phyloP scores from a whole-genome alignment of 2,888 invertebrate species.

The Ceraclea dissimilis region DNA sequence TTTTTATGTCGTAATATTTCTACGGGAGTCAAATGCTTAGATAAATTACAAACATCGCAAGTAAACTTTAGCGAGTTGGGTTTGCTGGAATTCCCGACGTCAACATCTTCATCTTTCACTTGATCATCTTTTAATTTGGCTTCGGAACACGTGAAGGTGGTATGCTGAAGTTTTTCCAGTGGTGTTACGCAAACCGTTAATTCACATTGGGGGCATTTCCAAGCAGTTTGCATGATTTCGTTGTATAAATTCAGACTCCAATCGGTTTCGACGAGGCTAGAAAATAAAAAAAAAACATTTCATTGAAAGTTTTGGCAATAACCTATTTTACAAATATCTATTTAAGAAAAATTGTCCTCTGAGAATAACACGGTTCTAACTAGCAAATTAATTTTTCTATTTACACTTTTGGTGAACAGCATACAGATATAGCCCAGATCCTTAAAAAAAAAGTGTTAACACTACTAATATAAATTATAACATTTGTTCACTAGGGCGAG shows the following conservation, averaged over 20 bases:
- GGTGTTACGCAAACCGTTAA: slow-evolving; percentile 54
- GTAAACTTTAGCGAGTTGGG: slow-evolving; percentile 58
- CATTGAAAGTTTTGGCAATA: not conserved
- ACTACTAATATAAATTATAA: too few species aligned
- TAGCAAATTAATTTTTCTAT: too few species aligned
- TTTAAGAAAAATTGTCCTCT: too few species aligned
- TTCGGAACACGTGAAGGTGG: slow-evolving; percentile 39
- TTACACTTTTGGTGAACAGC: too few species aligned
- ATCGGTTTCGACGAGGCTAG: slow-evolving; percentile 56
- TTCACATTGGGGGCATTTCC: slow-evolving; percentile 68
- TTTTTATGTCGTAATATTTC: slow-evolving; percentile 83
- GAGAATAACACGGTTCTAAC: too few species aligned
- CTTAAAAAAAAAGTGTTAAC: too few species aligned
- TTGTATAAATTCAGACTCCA: slow-evolving; percentile 59
- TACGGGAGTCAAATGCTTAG: slow-evolving; percentile 64
- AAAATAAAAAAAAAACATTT: slow-evolving; percentile 26
- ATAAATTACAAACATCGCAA: slow-evolving; percentile 65
- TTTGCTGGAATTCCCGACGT: slow-evolving; percentile 30
- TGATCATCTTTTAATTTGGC: slow-evolving; percentile 33
- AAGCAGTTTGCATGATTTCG: slow-evolving; percentile 54
- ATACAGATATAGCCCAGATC: too few species aligned
- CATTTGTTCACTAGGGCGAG: too few species aligned
- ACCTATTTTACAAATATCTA: too few species aligned
- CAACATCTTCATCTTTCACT: slow-evolving; percentile 30
- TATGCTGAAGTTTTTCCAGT: slow-evolving; percentile 69